Evolutionary conservation across 2,113 vertebrate genomes (phyloP).

Genomic region (Tragulus kanchil): DNA sequence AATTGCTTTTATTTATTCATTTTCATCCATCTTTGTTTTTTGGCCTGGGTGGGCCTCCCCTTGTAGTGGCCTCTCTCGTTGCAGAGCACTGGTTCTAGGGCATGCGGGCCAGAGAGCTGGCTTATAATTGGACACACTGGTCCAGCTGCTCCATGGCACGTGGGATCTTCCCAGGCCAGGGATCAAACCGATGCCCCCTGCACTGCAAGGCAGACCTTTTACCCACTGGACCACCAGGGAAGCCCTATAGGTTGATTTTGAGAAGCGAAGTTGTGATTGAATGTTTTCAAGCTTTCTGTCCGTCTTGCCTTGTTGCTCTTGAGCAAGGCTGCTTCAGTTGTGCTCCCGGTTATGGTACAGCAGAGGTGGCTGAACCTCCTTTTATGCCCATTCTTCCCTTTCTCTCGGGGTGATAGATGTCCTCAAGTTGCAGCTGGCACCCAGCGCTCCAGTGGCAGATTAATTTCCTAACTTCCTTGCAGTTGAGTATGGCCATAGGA

Average conservation of each 20-base stretch:
- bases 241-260: background rate
- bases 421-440: background rate
- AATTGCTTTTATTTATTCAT: too few relatives aligned
- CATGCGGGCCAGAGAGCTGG: too few relatives aligned
- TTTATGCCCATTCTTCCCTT: background rate
- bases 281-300: background rate
- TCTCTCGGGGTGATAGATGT: background rate
- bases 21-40: too few relatives aligned
- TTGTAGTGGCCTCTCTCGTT: too few relatives aligned
- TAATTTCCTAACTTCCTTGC: background rate
- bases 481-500: background rate
- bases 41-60: too few relatives aligned
- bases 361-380: background rate
- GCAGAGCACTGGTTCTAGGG: too few relatives aligned
- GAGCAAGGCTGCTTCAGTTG: background rate
- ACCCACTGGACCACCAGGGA: too few relatives aligned
- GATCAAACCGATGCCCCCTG: too few relatives aligned
- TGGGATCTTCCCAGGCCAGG: too few relatives aligned
- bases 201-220: too few relatives aligned
- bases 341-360: background rate
- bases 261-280: background rate
- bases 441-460: background rate
- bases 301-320: background rate
- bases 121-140: too few relatives aligned
- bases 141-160: too few relatives aligned